A percentile compares a stretch with the other conserved stretches of the same genome.
Evolutionary conservation across 35 echinoderm and acorn worm species (phyloP).

Genomic region (Patiria miniata): DNA sequence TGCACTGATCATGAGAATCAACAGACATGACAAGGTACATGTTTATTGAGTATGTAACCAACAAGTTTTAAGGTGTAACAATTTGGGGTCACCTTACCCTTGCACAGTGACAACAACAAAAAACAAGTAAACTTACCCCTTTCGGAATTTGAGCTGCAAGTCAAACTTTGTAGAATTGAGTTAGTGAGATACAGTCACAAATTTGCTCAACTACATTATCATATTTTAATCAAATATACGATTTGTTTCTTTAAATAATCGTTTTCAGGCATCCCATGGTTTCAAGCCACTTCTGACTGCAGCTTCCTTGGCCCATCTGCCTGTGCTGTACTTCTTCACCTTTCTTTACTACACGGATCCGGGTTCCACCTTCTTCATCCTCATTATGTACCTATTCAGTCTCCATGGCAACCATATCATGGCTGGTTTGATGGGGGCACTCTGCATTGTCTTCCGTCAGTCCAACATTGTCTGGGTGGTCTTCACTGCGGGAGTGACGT

Average conservation of each 20-base stretch:
- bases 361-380: slow-evolving; percentile 92
- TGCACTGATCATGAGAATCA: slow-evolving; percentile 55
- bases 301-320: slow-evolving; percentile 63
- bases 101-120: too few species aligned
- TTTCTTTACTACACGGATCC: slow-evolving; percentile 98
- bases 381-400: slow-evolving; percentile 82
- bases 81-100: too few species aligned
- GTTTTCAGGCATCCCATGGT: slow-evolving; percentile 39
- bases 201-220: too few species aligned
- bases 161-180: too few species aligned
- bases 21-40: slow-evolving; percentile 37
- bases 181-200: too few species aligned
- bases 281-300: slow-evolving; percentile 61
- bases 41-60: not conserved
- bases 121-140: too few species aligned
- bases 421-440: slow-evolving; percentile 62
- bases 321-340: slow-evolving; percentile 87
- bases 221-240: too few species aligned
- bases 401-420: slow-evolving; percentile 76
- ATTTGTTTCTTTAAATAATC: slow-evolving; percentile 37
- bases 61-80: not conserved
- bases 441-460: slow-evolving; percentile 88
- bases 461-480: slow-evolving; percentile 98
- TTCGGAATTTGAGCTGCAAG: too few species aligned
- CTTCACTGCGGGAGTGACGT: slow-evolving; percentile 75